Base-by-base conservation (phyloP, 2,888 invertebrate genomes). In the Plagiodera versicolora region DNA sequence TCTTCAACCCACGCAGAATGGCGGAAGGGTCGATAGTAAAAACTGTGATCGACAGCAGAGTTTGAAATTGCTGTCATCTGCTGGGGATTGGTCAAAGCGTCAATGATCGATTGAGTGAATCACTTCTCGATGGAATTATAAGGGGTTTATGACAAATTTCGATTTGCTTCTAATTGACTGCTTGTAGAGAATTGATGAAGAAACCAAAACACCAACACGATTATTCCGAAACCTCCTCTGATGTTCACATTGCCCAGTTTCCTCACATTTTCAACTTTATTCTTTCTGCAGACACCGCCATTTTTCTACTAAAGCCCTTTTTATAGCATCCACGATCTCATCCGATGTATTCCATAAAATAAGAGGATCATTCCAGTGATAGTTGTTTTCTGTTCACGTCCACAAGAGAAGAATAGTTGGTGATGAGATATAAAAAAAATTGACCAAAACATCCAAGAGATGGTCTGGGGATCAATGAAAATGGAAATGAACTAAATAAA, bases 321-420 rank as follows among this genome's bases (percentile, higher is more conserved):
- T 11, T 24, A 24, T 24, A 3, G 24, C 24, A 3, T 24, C 24
- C 24, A 24, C 24, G 24, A 24, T 24, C 24, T 24, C 24, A 24
- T 24, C 24, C 4, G 24, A 32, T 32, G 10, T 6, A 6, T 32
- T 32, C 32, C 47, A 28, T n/a, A 47, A 47, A 48, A 56, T 18
- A 19, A 39, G 35, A 48, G 32, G 19, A 46, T 6, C 56, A 49
- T 6, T 28, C 19, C 39, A 48, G 19, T 56, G 45, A 49, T 48
- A 56, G 56, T 32, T 56, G 35, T 39, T 19, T 48, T 32, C 56
- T 56, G 47, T 56, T 48, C 48, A 39, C 56, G 48, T 56, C 46
- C 46, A 56, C 30, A 56, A 32, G 56, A 20, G 48, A 48, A 35
- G 56, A 49, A 49, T 48, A 49, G 47, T 48, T 20, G n/a, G 10